phyloP scores from a whole-genome alignment of 2,113 vertebrate species.

The Vulpes ferrilata region DNA sequence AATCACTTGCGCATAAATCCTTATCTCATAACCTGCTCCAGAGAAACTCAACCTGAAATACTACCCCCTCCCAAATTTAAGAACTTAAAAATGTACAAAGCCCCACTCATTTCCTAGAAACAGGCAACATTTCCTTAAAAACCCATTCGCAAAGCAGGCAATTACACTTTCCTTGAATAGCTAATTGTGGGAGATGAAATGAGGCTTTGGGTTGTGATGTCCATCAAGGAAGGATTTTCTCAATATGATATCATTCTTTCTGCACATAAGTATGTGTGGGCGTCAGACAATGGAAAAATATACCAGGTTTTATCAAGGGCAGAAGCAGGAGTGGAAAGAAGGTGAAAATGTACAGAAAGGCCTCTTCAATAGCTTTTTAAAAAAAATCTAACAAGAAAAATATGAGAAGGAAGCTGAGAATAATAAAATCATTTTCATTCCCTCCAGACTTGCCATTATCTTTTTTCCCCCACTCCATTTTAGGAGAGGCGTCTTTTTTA shows the following conservation, averaged over 20 bases:
- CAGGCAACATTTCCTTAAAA: constrained; percentile 33
- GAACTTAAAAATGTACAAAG: constrained; percentile 38
- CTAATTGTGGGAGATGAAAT: constrained; percentile 37
- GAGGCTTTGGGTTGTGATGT: constrained; percentile 52
- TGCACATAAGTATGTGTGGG: constrained; percentile 25
- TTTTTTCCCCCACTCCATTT: constrained; percentile 43
- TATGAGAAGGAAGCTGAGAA: constrained; percentile 35
- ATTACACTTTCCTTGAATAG: constrained; percentile 46
- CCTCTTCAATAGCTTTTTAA: constrained; percentile 21
- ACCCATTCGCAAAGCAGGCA: not conserved
- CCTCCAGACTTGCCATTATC: constrained; percentile 5
- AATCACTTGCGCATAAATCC: constrained; percentile 9
- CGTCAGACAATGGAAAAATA: constrained; percentile 38
- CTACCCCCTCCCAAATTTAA: not conserved
- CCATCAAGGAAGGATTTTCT: constrained; percentile 58
- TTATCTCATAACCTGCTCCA: not conserved
- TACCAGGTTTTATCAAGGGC: constrained; percentile 47
- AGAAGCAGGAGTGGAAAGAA: constrained; percentile 27
- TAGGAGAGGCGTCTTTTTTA: constrained; percentile 19
- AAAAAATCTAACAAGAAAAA: constrained; percentile 60
- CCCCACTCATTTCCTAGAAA: constrained; percentile 54
- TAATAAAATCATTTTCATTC: constrained; percentile 69
- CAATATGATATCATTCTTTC: constrained; percentile 40
- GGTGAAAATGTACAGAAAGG: constrained; percentile 40
- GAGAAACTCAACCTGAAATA: not conserved